Base-by-base conservation (phyloP, 2,888 invertebrate species). In the Eupithecia vulgata region DNA sequence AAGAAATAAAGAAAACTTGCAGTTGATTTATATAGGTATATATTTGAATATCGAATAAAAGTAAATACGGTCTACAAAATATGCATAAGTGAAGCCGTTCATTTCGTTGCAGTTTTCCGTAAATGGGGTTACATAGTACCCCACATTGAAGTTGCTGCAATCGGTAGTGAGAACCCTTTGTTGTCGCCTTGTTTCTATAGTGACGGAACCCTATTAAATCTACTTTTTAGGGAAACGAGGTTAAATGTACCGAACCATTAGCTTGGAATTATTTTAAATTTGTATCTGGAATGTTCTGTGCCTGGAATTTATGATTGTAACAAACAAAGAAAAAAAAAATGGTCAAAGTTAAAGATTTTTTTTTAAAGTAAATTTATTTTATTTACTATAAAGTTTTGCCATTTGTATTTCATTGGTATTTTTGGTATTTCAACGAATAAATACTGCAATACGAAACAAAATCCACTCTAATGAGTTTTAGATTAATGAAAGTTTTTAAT, bases 131-230 rank as follows among this genome's bases (percentile, higher is more conserved):
- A 73, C 57, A 64, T 69, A 68, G 67, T 68, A 65, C 65, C 61
- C 64, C 30, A 68, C 42, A 30, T 42, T n/a, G 30, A 34, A 52
- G 42, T 42, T 25, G 61, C 5, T 40, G 64, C 37, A 40, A 42
- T 62, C 7, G 30, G 65, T 70, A 40, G 52, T n/a, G 42, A 35
- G 61, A 71, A 69, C 76, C 74, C 81, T 81, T 82, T 84, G 84
- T 84, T 84, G 81, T 81, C 67, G 70, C 12, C 34, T 21, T 7
- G 82, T 83, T 68, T 78, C 78, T 75, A 81, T 82, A 77, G 81
- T 40, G 72, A 83, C 82, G 69, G 70, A 73, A 77, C 77, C 79
- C 76, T 66, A 64, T 45, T 79, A 71, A 80, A 76, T 75, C 73
- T 72, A 76, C 78, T 78, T 76, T 78, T 80, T 81, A 77, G 79